Percentiles rank a stretch among this genome's conserved stretches.
Conservation (phyloP, 2,113 vertebrate species). For the Channa argus region DNA sequence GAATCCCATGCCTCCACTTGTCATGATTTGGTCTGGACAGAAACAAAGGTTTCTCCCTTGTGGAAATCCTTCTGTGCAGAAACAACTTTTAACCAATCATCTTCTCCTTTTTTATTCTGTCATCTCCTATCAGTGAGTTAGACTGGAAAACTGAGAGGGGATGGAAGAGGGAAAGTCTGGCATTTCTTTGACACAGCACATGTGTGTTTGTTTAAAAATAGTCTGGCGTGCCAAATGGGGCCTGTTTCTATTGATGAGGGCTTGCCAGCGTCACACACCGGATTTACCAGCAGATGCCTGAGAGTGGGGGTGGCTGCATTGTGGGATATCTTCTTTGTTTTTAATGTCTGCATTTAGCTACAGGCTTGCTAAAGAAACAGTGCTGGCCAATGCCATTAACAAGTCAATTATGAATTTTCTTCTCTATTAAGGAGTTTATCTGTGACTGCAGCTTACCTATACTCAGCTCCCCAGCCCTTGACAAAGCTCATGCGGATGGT, state of each 20-base stretch:
- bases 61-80: conserved; percentile 60
- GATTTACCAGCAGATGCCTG: conserved; percentile 53
- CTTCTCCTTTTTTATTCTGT: conserved; percentile 41
- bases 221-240: conserved; percentile 44
- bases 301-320: conserved; percentile 38
- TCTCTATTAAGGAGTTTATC: neutral
- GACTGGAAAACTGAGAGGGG: conserved; percentile 65
- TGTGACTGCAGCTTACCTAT: conserved; percentile 86
- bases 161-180: conserved; percentile 77
- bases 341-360: conserved; percentile 57
- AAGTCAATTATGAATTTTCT: conserved; percentile 1
- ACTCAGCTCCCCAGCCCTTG: conserved; percentile 98
- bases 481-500: conserved; percentile 99
- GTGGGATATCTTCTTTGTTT: conserved; percentile 57
- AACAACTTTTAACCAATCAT: conserved; percentile 46
- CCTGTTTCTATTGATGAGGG: conserved; percentile 53
- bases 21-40: conserved; percentile 49
- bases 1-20: conserved; percentile 73
- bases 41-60: conserved; percentile 59
- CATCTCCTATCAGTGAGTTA: conserved; percentile 75
- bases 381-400: neutral
- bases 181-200: conserved; percentile 67
- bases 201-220: conserved; percentile 80
- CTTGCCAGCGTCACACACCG: conserved; percentile 33
- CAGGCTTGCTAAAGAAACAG: neutral